Evolutionary conservation across 2,113 vertebrate species (phyloP).

Genomic region (Rattus rattus): DNA sequence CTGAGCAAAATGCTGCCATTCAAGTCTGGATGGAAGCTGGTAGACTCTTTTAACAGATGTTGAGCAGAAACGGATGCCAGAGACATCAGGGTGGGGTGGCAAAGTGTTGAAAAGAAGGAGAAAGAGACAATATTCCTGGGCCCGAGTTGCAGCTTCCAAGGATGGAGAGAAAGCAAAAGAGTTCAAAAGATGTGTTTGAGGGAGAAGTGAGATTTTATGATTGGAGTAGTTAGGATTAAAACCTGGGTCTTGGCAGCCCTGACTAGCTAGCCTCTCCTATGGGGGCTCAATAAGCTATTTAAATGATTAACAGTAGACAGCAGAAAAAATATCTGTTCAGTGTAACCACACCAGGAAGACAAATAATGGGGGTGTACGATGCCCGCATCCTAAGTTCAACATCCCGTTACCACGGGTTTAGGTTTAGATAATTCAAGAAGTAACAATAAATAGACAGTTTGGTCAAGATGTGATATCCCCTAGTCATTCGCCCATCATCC

Average conservation of each 20-base stretch:
- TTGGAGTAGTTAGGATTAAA: no score
- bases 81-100: fast-evolving
- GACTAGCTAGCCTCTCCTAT: not conserved
- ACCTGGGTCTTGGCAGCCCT: not conserved
- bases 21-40: not conserved
- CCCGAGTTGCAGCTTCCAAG: not conserved
- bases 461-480: not conserved
- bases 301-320: not conserved
- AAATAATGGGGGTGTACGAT: not conserved
- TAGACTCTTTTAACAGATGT: not conserved
- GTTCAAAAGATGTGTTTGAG: not conserved
- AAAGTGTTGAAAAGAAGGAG: not conserved
- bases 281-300: not conserved
- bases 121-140: not conserved
- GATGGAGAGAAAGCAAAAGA: not conserved
- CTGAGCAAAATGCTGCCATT: not conserved
- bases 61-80: not conserved
- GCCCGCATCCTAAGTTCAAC: not conserved
- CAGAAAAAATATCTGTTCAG: not conserved
- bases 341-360: not conserved
- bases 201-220: not conserved
- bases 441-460: not conserved
- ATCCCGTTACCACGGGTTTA: not conserved
- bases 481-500: not conserved
- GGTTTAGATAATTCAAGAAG: not conserved